Percentiles rank a stretch among this genome's conserved stretches.
Evolutionary conservation across 1,140 invertebrate species (phyloP).

Genomic region (Trinorchestia longiramus): DNA sequence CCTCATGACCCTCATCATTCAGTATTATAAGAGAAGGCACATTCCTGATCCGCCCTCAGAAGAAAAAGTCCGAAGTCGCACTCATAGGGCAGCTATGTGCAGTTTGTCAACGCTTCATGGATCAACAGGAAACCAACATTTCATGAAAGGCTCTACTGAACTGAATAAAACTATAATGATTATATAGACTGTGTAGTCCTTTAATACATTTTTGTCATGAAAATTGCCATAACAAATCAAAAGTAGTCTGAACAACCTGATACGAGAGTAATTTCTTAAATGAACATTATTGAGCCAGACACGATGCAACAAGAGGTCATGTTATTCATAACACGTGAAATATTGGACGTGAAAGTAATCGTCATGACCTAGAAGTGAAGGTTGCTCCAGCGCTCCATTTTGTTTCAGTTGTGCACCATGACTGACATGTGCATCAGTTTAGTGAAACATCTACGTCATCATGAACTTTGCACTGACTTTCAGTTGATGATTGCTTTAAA

Average conservation of each 20-base stretch:
- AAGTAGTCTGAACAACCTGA: background rate
- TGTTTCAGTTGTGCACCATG: no score
- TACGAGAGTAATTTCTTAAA: background rate
- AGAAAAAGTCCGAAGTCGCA: no score
- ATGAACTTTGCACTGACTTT: no score
- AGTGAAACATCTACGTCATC: no score
- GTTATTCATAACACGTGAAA: background rate
- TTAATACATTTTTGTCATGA: background rate
- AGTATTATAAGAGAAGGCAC: no score
- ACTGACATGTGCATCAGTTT: background rate
- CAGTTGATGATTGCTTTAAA: background rate
- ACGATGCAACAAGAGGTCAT: background rate
- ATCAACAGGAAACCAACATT: background rate
- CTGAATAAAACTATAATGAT: background rate
- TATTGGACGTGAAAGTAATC: background rate
- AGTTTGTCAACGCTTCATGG: background rate
- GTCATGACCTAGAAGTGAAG: background rate
- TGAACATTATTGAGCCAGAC: background rate
- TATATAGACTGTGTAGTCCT: background rate
- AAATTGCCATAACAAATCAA: background rate
- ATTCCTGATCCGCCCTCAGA: no score
- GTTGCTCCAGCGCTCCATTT: background rate
- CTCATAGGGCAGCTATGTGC: background rate
- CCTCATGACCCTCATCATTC: no score
- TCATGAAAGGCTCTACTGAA: background rate